Evolutionary conservation across 2,113 vertebrate species (phyloP).

Genomic region (Piprites chloris): DNA sequence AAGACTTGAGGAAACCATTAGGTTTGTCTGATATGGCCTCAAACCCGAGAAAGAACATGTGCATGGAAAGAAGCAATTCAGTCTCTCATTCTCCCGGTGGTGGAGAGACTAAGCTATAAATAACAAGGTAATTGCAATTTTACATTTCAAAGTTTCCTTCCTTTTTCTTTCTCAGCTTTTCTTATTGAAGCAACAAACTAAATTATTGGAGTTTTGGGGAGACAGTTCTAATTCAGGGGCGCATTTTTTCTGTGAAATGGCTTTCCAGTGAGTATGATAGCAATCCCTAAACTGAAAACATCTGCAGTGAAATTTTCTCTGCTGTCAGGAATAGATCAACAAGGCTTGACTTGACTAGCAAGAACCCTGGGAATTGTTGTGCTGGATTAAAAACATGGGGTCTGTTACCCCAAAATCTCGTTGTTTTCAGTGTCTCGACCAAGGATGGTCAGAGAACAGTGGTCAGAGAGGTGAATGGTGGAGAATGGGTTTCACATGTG

Average conservation of each 20-base stretch:
- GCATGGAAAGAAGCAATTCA: not conserved
- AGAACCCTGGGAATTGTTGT: not conserved
- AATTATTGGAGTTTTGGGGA: not conserved
- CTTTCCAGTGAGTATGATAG: not conserved
- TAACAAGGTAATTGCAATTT: not conserved
- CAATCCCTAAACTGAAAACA: not conserved
- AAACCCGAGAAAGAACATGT: not conserved
- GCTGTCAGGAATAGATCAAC: not conserved
- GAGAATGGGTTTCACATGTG: rapidly evolving
- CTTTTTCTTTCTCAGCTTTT: not conserved
- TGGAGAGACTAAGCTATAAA: not conserved
- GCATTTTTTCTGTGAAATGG: not conserved
- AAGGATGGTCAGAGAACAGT: not conserved
- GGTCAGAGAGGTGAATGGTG: not conserved
- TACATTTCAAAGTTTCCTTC: not conserved
- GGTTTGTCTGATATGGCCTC: not conserved
- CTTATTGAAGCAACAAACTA: not conserved
- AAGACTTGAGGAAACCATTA: not conserved
- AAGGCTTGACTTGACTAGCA: not conserved
- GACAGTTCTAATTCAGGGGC: not conserved
- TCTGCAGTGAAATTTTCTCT: not conserved
- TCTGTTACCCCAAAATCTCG: not conserved
- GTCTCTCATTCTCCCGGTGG: not conserved
- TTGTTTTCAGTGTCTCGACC: not conserved
- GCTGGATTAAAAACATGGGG: not conserved